Evolutionary conservation across 2,113 vertebrate genomes (phyloP), one percentile per base, ranked within the genome.

Genomic region (Nerophis lumbriciformis): DNA sequence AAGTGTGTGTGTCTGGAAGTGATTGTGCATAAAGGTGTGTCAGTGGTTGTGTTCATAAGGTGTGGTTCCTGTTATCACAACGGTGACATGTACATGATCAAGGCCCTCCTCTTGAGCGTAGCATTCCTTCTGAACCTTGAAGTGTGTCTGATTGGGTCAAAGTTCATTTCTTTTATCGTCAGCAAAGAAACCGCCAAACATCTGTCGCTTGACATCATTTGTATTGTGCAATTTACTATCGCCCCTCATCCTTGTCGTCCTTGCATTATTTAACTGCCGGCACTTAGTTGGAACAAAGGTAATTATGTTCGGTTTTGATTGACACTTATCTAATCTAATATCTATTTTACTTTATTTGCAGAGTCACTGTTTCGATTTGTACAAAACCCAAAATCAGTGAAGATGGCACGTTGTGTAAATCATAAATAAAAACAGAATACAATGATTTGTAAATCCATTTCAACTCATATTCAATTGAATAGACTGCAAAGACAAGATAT

Each of bases 21-120:
- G 5, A 66, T 77, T 66, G 72, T 28, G 37, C 15, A 39, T 8
- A 5, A 80, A 44, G 77, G 85, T 2, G 67, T 81, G 80, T 11
- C 79, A 15, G 42, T 66, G 76, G 65, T 59, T 70, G 54, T 72
- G 49, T 67, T 77, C 8, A 42, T 52, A 73, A 76, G 79, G 83
- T 80, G 79, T 64, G 82, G 60, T 55, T 66, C 2, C 39, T 4
- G 6, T 77, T 75, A 68, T 72, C 50, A 21, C 59, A 55, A 52
- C 36, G 65, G 51, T 73, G 68, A 78, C 63, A 81, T 28, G 61
- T 58, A 35, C 19, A 60, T 51, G 38, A 72, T 69, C 45, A 67
- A 6, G 13, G 50, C 57, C 47, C 68, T 69, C 69, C 79, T 71
- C 16, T 15, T 53, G 35, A 48, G 47, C 14, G 37, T 21, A 48